Evolutionary conservation across 1,140 invertebrate genomes (phyloP).

Genomic region (Euschistus heros): DNA sequence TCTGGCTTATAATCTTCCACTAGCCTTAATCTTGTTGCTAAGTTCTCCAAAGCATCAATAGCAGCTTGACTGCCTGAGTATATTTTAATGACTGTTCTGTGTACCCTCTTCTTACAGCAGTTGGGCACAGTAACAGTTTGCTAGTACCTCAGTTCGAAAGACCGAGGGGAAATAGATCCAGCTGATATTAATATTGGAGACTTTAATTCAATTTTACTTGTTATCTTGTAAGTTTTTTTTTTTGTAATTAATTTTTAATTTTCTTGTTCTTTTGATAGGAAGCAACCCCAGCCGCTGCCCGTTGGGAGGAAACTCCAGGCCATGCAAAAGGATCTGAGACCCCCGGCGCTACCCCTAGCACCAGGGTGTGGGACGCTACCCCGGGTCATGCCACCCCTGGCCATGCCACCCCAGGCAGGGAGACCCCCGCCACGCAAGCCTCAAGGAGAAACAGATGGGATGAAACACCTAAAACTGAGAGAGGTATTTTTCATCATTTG

Average conservation of each 20-base stretch:
- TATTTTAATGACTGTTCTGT: too few relatives aligned
- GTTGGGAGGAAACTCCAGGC: conserved; percentile 98
- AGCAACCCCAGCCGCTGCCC: conserved; percentile 67
- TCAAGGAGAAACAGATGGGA: conserved; percentile 94
- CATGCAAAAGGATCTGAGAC: conserved; percentile 76
- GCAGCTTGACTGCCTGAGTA: too few relatives aligned
- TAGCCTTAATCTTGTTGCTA: too few relatives aligned
- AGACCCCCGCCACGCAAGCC: conserved; percentile 69
- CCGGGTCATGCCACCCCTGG: conserved; percentile 82
- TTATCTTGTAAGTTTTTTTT: background rate
- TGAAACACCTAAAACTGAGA: conserved; percentile 95
- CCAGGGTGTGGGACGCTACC: conserved; percentile 91
- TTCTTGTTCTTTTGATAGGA: conserved; percentile 34
- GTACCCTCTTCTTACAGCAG: too few relatives aligned
- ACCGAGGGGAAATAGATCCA: too few relatives aligned
- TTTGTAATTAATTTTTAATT: background rate
- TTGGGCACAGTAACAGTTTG: too few relatives aligned
- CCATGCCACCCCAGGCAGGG: conserved; percentile 73
- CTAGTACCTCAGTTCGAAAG: too few relatives aligned
- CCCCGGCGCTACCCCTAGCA: conserved; percentile 81
- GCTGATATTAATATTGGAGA: too few relatives aligned
- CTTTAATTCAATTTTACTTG: background rate
- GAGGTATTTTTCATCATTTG: conserved; percentile 51
- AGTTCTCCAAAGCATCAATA: too few relatives aligned
- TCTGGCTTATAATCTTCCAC: too few relatives aligned